Percentiles rank a stretch among this genome's conserved stretches.
These are phyloP conservation scores for Lophochroa leadbeateri DNA, from an alignment of 2,113 vertebrate genomes.

Conservation along the genomic window DNA sequence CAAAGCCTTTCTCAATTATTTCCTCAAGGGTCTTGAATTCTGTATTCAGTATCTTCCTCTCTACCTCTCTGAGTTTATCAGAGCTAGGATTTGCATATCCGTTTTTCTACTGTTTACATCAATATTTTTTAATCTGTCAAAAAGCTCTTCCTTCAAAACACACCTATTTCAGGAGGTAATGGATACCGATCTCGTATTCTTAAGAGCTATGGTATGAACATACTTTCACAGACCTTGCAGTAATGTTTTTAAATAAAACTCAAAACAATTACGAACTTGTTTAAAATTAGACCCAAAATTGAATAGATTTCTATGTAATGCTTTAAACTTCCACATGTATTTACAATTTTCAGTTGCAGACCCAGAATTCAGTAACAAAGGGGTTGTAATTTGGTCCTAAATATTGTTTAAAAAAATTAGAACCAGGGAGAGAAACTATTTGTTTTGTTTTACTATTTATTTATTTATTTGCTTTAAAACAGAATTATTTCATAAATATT, in stretches of 20 bases:
- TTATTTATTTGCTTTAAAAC: background rate
- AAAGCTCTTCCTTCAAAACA: background rate
- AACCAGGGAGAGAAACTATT: background rate
- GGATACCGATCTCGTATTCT: too few relatives aligned
- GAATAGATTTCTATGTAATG: background rate
- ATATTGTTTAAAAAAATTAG: background rate
- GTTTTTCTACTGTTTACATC: background rate
- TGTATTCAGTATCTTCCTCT: background rate
- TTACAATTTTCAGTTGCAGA: background rate
- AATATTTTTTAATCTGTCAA: background rate
- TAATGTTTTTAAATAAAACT: background rate
- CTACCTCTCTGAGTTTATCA: background rate
- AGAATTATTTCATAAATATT: background rate
- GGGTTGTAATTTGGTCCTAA: accelerated
- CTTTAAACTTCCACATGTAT: background rate
- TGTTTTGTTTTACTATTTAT: background rate
- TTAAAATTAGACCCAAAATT: background rate
- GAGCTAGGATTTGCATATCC: background rate
- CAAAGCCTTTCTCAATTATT: conserved; percentile 37
- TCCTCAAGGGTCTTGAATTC: background rate
- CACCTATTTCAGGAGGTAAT: background rate
- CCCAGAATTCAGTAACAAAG: background rate
- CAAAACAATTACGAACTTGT: background rate
- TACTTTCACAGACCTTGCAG: background rate
- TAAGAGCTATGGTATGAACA: background rate